These are phyloP conservation scores for Rostratula benghalensis DNA, from an alignment of 2,113 vertebrate species.

Conservation along the genomic window DNA sequence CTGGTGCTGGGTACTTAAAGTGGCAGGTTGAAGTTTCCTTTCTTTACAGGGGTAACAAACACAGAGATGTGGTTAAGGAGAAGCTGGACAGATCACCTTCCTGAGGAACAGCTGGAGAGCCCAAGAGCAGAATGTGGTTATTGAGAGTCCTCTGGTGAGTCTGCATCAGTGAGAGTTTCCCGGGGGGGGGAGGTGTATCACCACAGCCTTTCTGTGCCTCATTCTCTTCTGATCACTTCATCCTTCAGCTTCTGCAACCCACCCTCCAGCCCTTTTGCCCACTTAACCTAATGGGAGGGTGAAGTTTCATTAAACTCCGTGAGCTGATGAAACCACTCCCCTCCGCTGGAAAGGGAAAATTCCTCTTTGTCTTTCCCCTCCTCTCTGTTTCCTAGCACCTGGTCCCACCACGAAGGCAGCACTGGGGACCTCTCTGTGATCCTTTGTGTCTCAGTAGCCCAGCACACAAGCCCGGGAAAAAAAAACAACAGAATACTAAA, in stretches of 20 bases:
- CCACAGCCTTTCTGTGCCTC: background rate
- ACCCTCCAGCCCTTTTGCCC: no score
- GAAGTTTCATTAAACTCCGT: background rate
- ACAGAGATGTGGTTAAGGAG: background rate
- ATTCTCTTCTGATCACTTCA: background rate
- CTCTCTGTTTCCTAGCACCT: background rate
- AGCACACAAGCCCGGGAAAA: background rate
- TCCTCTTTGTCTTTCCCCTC: background rate
- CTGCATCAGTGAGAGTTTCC: background rate
- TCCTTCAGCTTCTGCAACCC: background rate
- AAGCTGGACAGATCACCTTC: background rate
- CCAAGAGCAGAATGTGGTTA: background rate
- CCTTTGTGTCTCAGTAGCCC: background rate
- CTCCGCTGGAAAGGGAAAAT: background rate
- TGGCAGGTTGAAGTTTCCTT: background rate
- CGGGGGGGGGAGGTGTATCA: background rate
- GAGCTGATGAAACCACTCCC: background rate
- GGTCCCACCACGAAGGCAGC: accelerated
- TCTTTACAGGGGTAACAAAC: background rate
- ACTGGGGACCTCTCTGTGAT: accelerated
- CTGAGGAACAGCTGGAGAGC: background rate
- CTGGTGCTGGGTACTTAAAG: background rate
- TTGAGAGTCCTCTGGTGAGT: background rate
- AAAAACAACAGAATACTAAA: background rate
- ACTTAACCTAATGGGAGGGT: background rate